phyloP scores from a whole-genome alignment of 2,888 invertebrate genomes.

The Gastracanthus pulcherrimus region DNA sequence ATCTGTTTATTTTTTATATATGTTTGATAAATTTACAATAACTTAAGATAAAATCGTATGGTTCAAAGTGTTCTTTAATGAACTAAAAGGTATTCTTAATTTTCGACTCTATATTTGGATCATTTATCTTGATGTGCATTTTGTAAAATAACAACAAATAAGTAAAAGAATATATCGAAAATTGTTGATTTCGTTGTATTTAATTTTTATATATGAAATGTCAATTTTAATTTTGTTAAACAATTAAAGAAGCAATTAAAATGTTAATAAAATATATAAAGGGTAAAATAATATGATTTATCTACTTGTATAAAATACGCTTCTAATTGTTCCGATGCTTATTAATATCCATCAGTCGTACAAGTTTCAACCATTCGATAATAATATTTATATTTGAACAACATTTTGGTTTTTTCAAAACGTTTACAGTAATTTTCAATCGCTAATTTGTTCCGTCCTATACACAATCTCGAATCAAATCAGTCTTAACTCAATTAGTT shows the following conservation, averaged over 20 bases:
- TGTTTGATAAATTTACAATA: not conserved
- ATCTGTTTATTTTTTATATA: not conserved
- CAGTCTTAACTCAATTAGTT: constrained; percentile 40
- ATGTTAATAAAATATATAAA: not conserved
- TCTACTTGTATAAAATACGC: constrained; percentile 35
- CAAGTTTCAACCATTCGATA: constrained; percentile 61
- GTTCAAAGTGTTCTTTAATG: too few relatives aligned
- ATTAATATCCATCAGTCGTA: constrained; percentile 35
- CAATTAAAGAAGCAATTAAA: not conserved
- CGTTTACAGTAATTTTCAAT: constrained; percentile 65
- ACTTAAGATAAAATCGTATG: not conserved
- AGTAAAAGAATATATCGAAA: not conserved
- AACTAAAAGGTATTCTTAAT: not conserved
- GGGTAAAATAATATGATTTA: constrained; percentile 1
- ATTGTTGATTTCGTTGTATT: constrained; percentile 11
- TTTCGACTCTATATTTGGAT: not conserved
- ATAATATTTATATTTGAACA: constrained; percentile 73
- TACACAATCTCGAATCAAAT: constrained; percentile 39
- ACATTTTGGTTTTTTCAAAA: constrained; percentile 76
- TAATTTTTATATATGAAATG: not conserved
- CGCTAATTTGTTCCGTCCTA: constrained; percentile 21
- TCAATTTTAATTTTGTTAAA: not conserved
- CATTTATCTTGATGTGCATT: not conserved
- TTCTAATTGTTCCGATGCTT: constrained; percentile 32
- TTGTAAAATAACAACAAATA: not conserved